Evolutionary conservation across 2,113 vertebrate genomes (phyloP).

Genomic region (Lichenostomus cassidix): DNA sequence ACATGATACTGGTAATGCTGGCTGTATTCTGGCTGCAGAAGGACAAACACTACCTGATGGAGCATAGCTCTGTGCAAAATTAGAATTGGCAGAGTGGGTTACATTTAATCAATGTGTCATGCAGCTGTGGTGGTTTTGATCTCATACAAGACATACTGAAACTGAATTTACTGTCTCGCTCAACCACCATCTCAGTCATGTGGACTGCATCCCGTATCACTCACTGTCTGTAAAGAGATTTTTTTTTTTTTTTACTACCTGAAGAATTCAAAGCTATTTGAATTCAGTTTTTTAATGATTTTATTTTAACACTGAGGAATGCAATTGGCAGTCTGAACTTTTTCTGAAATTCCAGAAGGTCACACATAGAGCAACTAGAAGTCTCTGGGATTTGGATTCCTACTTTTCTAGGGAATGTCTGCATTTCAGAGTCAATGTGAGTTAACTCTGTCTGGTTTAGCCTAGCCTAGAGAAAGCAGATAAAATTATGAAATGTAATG

Average conservation of each 20-base stretch:
- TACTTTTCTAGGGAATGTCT: not conserved
- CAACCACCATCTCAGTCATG: not conserved
- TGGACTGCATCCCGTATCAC: not conserved
- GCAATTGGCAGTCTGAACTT: not conserved
- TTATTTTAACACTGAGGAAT: not conserved
- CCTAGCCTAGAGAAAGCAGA: not conserved
- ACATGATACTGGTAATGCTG: not conserved
- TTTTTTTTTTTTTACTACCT: not conserved
- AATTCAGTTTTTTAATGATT: not conserved
- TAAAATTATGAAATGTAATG: not conserved
- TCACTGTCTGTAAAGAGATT: not conserved
- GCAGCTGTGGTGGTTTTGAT: slow-evolving; percentile 44
- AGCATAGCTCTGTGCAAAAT: not conserved
- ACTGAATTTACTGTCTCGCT: not conserved
- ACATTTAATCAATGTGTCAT: not conserved
- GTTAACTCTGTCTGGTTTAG: not conserved
- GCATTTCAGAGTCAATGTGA: not conserved
- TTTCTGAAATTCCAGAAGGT: not conserved
- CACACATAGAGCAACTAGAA: not conserved
- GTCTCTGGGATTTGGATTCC: not conserved
- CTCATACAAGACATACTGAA: not conserved
- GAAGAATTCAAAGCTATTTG: not conserved
- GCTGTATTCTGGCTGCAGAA: not conserved
- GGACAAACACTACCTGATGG: slow-evolving; percentile 15
- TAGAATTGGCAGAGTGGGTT: not conserved